These are phyloP conservation scores for Tachina grossa DNA, from an alignment of 2,888 invertebrate species.

Conservation along the genomic window DNA sequence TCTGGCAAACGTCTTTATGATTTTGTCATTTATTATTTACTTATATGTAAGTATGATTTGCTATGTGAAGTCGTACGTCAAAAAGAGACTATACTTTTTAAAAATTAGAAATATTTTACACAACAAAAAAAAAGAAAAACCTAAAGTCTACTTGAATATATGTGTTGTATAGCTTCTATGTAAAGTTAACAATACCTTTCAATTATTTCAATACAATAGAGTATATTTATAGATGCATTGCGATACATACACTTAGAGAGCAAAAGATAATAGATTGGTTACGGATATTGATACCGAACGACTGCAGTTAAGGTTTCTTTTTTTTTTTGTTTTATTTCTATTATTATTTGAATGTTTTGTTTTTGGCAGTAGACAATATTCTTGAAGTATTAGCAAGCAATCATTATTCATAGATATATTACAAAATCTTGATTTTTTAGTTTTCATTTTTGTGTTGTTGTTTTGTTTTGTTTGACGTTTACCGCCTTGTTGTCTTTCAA, in stretches of 20 bases:
- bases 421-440: conserved; percentile 40
- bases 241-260: conserved; percentile 20
- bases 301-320: conserved; percentile 8
- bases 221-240: conserved; percentile 4
- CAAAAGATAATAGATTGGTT: conserved; percentile 34
- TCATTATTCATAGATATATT: conserved; percentile 45
- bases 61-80: conserved; percentile 37
- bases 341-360: not conserved
- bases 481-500: conserved; percentile 36
- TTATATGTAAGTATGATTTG: conserved; percentile 54
- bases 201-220: conserved; percentile 49
- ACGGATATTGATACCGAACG: conserved; percentile 19
- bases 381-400: conserved; percentile 38
- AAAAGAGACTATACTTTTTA: conserved; percentile 9
- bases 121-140: not conserved
- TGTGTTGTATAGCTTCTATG: conserved; percentile 43
- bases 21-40: conserved; percentile 42
- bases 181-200: conserved; percentile 53
- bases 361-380: conserved; percentile 41
- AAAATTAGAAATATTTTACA: conserved; percentile 26
- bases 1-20: conserved; percentile 40
- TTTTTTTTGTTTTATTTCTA: not conserved
- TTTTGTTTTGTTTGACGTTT: not conserved
- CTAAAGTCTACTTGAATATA: conserved; percentile 21
- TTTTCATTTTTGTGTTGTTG: not conserved